Base-by-base conservation (phyloP, 2,888 invertebrate species). In the Entomobrya multifasciata region DNA sequence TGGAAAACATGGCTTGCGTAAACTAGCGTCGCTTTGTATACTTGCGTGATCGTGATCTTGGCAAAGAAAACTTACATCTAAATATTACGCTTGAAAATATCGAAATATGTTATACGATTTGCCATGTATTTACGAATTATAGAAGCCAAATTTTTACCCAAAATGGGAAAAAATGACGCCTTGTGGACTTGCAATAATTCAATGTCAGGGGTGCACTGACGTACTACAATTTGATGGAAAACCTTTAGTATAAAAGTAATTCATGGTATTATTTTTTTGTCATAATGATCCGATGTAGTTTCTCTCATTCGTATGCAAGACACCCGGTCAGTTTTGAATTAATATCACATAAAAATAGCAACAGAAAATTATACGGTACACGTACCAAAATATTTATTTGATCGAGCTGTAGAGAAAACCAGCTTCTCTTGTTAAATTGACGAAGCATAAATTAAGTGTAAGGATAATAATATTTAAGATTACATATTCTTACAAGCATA, bases 171-270 rank as follows among this genome's bases (percentile, higher is more conserved):
- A 41, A 41, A 60, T 27, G 2, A 11, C 8, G 1, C 22, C n/a
- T 36, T 44, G 49, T 17, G 1, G 36, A 41, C 44, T 10, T 11
- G 57, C 17, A 52, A 72, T 72, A 81, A 55, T 60, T 81, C 81
- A 81, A 44, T 81, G 81, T 72, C 81, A 72, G n/a, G 72, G 47
- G 57, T 44, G 60, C 49, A 27, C 30, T 27, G 72, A 57, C 27
- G 4, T 8, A n/a, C 8, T n/a, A 49, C 20, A 20, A 55, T 60
- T 36, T 44, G 13, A 70, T 55, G 41, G 22, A 70, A 52, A 41
- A 55, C 25, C 25, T n/a, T 81, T 67, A 15, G 15, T 30, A 77
- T 77, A 41, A 11, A 44, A 41, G 78, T n/a, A 57, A 44, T 62
- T 8, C 8, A 36, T n/a, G n/a, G n/a, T n/a, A n/a, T n/a, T 36